A percentile compares a stretch with the other conserved stretches of the same genome.
Conservation (phyloP, 2,888 invertebrate genomes). For the Philereme transversata region DNA sequence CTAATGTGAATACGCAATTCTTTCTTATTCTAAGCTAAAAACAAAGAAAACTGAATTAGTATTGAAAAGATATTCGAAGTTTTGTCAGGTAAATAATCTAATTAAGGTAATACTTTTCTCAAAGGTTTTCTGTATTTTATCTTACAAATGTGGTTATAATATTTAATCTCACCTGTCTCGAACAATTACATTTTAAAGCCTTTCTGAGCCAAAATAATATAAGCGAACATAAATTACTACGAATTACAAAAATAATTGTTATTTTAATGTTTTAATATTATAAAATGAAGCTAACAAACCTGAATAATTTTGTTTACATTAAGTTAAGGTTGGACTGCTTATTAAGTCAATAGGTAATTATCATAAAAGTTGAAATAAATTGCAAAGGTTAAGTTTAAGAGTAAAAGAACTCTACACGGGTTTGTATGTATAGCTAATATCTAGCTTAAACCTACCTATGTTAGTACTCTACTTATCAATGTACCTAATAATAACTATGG, state of each 20-base stretch:
- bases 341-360: conserved; percentile 19
- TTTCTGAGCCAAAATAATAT: conserved; percentile 9
- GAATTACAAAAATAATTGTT: conserved; percentile 14
- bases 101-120: conserved; percentile 16
- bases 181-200: conserved; percentile 10
- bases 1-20: conserved; percentile 13
- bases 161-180: conserved; percentile 13
- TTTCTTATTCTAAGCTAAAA: conserved; percentile 10
- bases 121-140: conserved; percentile 5
- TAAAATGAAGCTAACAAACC: conserved; percentile 9
- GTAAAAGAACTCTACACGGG: too few species aligned
- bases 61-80: conserved; percentile 12
- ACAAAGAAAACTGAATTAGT: conserved; percentile 19
- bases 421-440: too few species aligned
- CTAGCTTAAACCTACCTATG: too few species aligned
- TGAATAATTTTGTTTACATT: conserved; percentile 21
- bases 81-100: conserved; percentile 24
- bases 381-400: too few species aligned
- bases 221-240: conserved; percentile 10
- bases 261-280: conserved; percentile 18
- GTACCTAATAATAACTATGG: conserved; percentile 2
- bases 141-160: background rate
- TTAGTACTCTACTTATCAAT: too few species aligned
- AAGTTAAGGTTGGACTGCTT: conserved; percentile 9
- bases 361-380: background rate